Percentiles rank a stretch among this genome's conserved stretches.
Conservation (phyloP, 2,888 invertebrate species). For the Sisyra nigra region DNA sequence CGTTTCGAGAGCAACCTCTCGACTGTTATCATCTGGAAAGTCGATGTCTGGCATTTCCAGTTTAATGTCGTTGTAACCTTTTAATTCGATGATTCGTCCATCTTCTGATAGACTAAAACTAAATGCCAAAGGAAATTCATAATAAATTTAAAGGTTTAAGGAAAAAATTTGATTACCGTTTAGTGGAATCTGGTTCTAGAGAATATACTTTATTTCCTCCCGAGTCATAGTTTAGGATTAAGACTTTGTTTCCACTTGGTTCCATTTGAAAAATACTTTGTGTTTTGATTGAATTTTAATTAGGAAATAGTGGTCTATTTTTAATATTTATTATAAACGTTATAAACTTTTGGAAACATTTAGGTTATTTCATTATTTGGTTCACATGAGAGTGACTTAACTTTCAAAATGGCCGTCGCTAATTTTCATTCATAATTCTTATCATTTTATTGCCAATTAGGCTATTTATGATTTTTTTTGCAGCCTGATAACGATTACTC, state of each 20-base stretch:
- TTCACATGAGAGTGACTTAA: no score
- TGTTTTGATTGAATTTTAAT: no score
- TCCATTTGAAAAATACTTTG: no score
- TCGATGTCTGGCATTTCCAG: constrained; percentile 15
- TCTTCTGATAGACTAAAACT: constrained; percentile 20
- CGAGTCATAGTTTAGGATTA: constrained; percentile 20
- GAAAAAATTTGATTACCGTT: constrained; percentile 16
- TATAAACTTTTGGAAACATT: no score
- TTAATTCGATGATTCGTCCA: constrained; percentile 19
- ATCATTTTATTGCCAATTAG: no score
- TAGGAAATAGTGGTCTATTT: no score
- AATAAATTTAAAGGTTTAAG: not conserved
- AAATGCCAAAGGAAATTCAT: not conserved
- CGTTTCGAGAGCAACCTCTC: constrained; percentile 12
- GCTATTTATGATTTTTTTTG: no score
- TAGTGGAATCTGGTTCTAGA: constrained; percentile 19
- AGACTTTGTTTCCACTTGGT: constrained; percentile 11
- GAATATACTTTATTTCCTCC: constrained; percentile 22
- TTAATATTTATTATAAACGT: no score
- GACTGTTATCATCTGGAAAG: constrained; percentile 14
- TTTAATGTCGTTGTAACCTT: constrained; percentile 12
- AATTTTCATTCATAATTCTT: no score
- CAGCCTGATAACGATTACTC: no score
- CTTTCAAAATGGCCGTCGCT: no score
- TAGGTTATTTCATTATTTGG: no score